Base-by-base conservation (phyloP, 2,888 invertebrate genomes). In the Incurvaria masculella region DNA sequence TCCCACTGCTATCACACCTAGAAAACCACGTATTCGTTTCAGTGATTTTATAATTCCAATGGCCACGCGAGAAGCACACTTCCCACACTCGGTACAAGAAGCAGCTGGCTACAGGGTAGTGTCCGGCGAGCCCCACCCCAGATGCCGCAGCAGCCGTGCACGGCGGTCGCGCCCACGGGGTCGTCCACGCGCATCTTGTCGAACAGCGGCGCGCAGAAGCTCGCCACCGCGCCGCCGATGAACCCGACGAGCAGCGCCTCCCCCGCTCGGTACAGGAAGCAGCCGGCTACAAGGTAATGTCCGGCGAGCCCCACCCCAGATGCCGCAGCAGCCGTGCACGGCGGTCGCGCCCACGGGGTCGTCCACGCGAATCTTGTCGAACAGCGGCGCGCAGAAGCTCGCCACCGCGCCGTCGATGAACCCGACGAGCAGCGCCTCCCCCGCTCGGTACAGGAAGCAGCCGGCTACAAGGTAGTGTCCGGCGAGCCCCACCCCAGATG, bases 291-390 rank as follows among this genome's bases (percentile, higher is more conserved):
- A n/a, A n/a, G n/a, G n/a, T n/a, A n/a, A n/a, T n/a, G n/a, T n/a
- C n/a, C n/a, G n/a, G n/a, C n/a, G n/a, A n/a, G n/a, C n/a, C n/a
- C n/a, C n/a, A 83, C 85, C 88, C 88, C 88, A 88, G 46, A 88
- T 78, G 0, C 88, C 88, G 45, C 85, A 82, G n/a, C 85, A 79
- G 55, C 94, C 94, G 61, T 95, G 94, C 2, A 94, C 94, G 0
- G 94, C 84, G 14, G 91, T 87, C 0, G 96, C 96, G 0, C 94
- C 94, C 0, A 96, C 96, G 0, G 96, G 96, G 66, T 93, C 93
- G 61, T 96, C 96, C 1, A 96, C 84, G 10, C 85, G 83, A 52
- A 91, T 60, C 62, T 73, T 82, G 66, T 94, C 94, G 54, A 95
- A 84, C 11, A 93, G 61, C 0, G 91, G 91, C 68, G 88, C 87